A percentile compares a stretch with the other conserved stretches of the same genome.
Evolutionary conservation across 2,113 vertebrate species (phyloP).

Genomic region (Catharus minimus): DNA sequence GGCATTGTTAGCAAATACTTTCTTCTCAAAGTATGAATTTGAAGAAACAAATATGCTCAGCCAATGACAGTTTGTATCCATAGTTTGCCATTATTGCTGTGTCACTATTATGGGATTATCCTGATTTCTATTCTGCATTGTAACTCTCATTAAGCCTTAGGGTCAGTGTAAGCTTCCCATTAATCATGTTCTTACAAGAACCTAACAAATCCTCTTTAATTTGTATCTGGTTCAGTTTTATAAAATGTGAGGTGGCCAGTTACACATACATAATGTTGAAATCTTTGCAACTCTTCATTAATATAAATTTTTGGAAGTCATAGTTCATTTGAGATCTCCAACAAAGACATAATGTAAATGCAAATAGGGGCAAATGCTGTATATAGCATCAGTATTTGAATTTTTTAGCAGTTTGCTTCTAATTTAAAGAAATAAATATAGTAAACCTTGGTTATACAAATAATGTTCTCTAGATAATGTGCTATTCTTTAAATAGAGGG

Average conservation of each 20-base stretch:
- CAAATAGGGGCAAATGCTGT: not conserved
- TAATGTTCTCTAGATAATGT: not conserved
- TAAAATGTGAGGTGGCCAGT: not conserved
- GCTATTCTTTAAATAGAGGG: not conserved
- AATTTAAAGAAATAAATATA: not conserved
- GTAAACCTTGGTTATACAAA: not conserved
- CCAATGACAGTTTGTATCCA: not conserved
- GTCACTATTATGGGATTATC: not conserved
- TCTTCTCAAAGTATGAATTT: not conserved
- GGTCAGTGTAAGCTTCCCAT: not conserved
- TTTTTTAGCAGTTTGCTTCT: not conserved
- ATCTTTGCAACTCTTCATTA: not conserved
- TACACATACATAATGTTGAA: not conserved
- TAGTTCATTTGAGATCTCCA: not conserved
- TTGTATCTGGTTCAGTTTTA: conserved; percentile 3
- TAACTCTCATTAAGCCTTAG: not conserved
- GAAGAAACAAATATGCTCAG: not conserved
- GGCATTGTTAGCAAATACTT: not conserved
- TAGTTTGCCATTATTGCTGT: not conserved
- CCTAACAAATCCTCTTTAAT: not conserved
- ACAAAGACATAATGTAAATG: not conserved
- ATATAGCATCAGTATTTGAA: not conserved
- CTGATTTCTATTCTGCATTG: conserved; percentile 6
- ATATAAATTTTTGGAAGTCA: not conserved
- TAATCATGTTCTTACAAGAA: conserved; percentile 17